A percentile compares a stretch with the other conserved stretches of the same genome.
phyloP scores from a whole-genome alignment of 2,113 vertebrate species.

The Thalassoma bifasciatum region DNA sequence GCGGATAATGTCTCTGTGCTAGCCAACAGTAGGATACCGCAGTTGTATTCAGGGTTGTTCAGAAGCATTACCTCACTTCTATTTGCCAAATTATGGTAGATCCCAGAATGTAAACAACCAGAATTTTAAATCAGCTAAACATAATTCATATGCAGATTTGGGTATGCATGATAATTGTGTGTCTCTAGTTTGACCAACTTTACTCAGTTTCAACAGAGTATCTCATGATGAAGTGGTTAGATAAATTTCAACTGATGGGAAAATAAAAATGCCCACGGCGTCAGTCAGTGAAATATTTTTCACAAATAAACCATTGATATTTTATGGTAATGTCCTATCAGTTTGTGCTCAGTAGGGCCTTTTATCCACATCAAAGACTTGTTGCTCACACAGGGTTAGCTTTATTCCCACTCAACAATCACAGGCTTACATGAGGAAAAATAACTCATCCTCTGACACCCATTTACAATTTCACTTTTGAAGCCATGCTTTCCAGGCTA shows the following conservation, averaged over 20 bases:
- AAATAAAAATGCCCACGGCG: neutral
- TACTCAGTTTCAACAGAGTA: neutral
- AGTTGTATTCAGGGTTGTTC: neutral
- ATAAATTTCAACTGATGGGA: neutral
- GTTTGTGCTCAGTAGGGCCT: slow-evolving; percentile 19
- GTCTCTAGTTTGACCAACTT: neutral
- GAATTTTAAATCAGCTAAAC: too few species aligned
- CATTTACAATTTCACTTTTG: slow-evolving; percentile 9
- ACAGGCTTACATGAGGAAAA: neutral
- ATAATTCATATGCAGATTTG: too few species aligned
- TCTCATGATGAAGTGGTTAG: too few species aligned
- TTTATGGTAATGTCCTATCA: slow-evolving; percentile 8
- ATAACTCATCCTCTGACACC: neutral
- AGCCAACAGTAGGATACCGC: neutral
- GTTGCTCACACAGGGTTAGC: slow-evolving; percentile 1
- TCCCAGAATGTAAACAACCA: neutral
- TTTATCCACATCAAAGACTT: slow-evolving; percentile 31
- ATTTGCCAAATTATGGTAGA: neutral
- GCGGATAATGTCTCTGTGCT: slow-evolving; percentile 16
- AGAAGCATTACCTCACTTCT: neutral
- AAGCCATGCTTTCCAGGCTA: neutral
- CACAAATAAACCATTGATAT: neutral
- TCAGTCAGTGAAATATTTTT: neutral
- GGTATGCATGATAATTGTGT: neutral
- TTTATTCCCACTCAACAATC: slow-evolving; percentile 18